Evolutionary conservation across 2,113 vertebrate species (phyloP), one percentile per base, ranked within the genome.

Genomic region (Piaya cayana): DNA sequence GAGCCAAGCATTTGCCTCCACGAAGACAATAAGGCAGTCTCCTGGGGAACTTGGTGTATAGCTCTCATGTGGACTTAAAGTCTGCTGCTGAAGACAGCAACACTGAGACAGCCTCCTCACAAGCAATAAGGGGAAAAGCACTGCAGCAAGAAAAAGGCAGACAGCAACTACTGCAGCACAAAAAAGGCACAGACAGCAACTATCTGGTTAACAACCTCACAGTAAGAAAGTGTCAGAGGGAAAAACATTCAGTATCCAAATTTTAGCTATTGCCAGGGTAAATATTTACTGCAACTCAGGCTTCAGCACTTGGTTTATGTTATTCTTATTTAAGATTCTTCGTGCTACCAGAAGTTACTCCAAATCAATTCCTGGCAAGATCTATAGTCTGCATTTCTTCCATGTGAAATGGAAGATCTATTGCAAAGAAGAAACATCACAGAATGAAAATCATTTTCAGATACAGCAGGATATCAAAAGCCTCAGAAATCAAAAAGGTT

Each of bases 381-480:
- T 50, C 42, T 71, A 52, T 14, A 62, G 29, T 23, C 58, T 70
- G 34, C 12, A 42, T 79, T 82, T 85, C 39, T 80, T 58, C 47
- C 34, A 55, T 4, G 15, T 27, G 20, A 86, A 70, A 59, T 79
- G 30, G 39, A 83, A 87, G 59, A 79, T 23, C 37, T 69, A 82
- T 6, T 76, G 42, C 34, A 52, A 53, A 47, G 63, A 69, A 69
- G 85, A 79, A 82, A 53, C 69, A 69, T 34, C 36, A 42, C 27
- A 50, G 25, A 90, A 96, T 91, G 64, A 84, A 82, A 85, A 50
- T 45, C 19, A 23, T 70, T 95, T 94, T 90, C 79, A 79, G 63
- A 80, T 26, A 62, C 5, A 8, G 30, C 11, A 23, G 12, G 34
- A 34, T 82, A 79, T 87, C 67, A 55, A 60, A 49, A 82, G 17